Percentiles rank a stretch among this genome's conserved stretches.
These are phyloP conservation scores for Lamellibrachia columna DNA, from an alignment of 2,888 invertebrate species.

Conservation along the genomic window DNA sequence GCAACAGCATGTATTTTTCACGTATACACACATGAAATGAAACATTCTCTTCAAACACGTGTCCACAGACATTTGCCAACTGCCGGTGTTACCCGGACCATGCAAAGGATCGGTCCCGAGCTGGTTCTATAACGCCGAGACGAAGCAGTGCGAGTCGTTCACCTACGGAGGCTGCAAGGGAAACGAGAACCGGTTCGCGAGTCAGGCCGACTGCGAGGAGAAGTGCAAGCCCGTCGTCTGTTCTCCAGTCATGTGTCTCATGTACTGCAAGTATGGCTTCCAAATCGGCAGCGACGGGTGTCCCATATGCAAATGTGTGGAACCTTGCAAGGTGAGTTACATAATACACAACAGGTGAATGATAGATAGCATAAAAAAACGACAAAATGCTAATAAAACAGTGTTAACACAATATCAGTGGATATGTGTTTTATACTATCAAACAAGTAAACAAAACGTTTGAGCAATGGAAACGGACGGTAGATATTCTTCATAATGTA, in stretches of 20 bases:
- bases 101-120: background rate
- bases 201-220: background rate
- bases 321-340: background rate
- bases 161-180: background rate
- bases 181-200: background rate
- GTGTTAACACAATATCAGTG: too few species aligned
- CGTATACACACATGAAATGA: background rate
- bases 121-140: background rate
- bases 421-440: too few species aligned
- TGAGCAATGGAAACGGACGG: too few species aligned
- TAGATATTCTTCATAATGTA: too few species aligned
- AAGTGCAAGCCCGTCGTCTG: background rate
- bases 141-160: background rate
- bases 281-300: background rate
- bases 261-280: background rate
- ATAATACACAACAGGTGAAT: background rate
- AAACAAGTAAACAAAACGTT: too few species aligned
- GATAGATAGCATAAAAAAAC: too few species aligned
- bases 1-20: too few species aligned
- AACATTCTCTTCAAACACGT: background rate
- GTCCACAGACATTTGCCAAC: background rate
- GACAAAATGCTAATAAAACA: too few species aligned
- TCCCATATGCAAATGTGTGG: background rate
- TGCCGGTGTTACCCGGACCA: background rate
- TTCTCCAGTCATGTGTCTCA: background rate